Conservation (phyloP, 2,888 invertebrate species). For the Catocala fraxini region DNA sequence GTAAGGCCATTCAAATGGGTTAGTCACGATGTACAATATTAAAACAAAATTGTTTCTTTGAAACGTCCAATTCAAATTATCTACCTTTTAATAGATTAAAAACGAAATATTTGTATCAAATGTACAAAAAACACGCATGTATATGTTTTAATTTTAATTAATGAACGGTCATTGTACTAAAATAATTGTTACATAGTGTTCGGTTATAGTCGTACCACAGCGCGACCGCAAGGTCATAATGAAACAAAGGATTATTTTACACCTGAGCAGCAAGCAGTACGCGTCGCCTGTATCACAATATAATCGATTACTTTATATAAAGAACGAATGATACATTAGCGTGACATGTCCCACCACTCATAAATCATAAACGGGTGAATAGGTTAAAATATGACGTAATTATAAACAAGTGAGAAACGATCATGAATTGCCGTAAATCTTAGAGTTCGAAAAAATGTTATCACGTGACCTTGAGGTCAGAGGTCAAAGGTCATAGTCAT, state of each 20-base stretch:
- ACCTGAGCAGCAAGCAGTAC: conserved; percentile 30
- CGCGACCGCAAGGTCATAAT: conserved; percentile 50
- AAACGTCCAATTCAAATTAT: neutral
- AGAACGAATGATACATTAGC: conserved; percentile 23
- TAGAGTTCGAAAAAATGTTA: too few species aligned
- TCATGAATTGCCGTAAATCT: too few species aligned
- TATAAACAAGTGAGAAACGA: too few species aligned
- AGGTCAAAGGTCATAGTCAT: too few species aligned
- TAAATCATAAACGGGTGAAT: too few species aligned
- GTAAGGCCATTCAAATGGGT: neutral
- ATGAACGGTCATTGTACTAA: conserved; percentile 29
- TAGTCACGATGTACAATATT: neutral
- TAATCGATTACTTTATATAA: conserved; percentile 12
- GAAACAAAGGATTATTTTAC: conserved; percentile 53
- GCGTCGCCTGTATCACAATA: conserved; percentile 3
- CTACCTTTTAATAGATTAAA: conserved; percentile 10
- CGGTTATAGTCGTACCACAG: conserved; percentile 23
- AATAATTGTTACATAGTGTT: conserved; percentile 30
- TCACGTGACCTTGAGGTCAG: too few species aligned
- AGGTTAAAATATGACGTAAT: too few species aligned
- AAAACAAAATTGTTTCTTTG: neutral
- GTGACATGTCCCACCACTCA: conserved; percentile 12
- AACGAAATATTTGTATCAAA: conserved; percentile 16
- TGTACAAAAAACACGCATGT: conserved; percentile 23
- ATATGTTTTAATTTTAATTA: conserved; percentile 27